Percentiles rank a stretch among this genome's conserved stretches.
These are phyloP conservation scores for Cephonodes hylas DNA, from an alignment of 2,888 invertebrate species.

Conservation along the genomic window DNA sequence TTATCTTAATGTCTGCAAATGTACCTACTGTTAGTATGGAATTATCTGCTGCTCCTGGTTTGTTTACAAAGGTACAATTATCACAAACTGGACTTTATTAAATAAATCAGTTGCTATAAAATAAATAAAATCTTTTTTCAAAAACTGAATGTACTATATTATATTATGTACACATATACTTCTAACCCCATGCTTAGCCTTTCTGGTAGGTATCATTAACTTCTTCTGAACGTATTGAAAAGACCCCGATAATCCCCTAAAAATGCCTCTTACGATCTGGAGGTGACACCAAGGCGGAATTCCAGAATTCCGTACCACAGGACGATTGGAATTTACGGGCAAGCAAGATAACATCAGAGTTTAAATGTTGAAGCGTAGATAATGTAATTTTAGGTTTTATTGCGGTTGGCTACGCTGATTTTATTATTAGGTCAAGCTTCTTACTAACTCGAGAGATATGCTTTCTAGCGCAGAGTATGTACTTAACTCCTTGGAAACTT, in stretches of 20 bases:
- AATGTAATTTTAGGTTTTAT: neutral
- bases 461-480: conserved; percentile 16
- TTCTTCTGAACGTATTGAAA: too few species aligned
- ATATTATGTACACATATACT: too few species aligned
- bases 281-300: too few species aligned
- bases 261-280: too few species aligned
- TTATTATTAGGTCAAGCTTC: neutral
- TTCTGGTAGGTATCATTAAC: too few species aligned
- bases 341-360: neutral
- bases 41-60: neutral
- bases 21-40: neutral
- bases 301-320: too few species aligned
- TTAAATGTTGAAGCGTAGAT: neutral
- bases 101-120: too few species aligned
- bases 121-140: too few species aligned
- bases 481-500: conserved; percentile 17
- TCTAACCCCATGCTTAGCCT: too few species aligned
- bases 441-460: conserved; percentile 19
- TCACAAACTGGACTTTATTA: neutral
- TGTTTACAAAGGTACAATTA: neutral
- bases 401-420: neutral
- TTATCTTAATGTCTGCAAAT: conserved; percentile 3
- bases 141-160: too few species aligned
- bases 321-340: neutral
- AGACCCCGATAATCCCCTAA: too few species aligned